Conservation (phyloP, 2,888 invertebrate species). For the Ypsolopha sequella region DNA sequence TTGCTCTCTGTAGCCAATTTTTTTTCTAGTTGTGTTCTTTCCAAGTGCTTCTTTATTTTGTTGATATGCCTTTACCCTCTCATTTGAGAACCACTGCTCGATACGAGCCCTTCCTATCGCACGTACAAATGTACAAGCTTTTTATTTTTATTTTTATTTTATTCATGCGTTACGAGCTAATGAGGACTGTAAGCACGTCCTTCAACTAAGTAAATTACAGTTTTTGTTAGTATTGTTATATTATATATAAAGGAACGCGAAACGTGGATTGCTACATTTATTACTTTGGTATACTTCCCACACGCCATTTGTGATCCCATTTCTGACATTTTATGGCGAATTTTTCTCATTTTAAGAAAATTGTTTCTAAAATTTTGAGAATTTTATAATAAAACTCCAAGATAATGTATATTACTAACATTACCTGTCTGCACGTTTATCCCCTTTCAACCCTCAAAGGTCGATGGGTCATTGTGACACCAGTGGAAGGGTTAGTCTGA, state of each 20-base stretch:
- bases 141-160: neutral
- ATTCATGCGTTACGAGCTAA: neutral
- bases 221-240: neutral
- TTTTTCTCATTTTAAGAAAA: no score
- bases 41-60: no score
- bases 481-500: constrained; percentile 43
- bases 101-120: neutral
- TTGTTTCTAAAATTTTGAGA: no score
- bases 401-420: constrained; percentile 45
- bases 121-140: neutral
- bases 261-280: neutral
- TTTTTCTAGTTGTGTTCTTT: no score
- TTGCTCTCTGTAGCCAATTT: no score
- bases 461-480: constrained; percentile 42
- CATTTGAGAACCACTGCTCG: neutral
- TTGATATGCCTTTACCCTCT: no score
- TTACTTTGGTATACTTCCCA: constrained; percentile 1
- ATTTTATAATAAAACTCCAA: constrained; percentile 15
- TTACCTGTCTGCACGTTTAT: constrained; percentile 17
- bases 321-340: no score
- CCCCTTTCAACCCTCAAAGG: constrained; percentile 22
- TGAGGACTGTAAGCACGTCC: neutral
- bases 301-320: constrained; percentile 7
- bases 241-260: neutral
- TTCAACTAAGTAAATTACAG: neutral